These are phyloP conservation scores for Esox masquinongy DNA, from an alignment of 2,797 vertebrate species.

Conservation along the genomic window DNA sequence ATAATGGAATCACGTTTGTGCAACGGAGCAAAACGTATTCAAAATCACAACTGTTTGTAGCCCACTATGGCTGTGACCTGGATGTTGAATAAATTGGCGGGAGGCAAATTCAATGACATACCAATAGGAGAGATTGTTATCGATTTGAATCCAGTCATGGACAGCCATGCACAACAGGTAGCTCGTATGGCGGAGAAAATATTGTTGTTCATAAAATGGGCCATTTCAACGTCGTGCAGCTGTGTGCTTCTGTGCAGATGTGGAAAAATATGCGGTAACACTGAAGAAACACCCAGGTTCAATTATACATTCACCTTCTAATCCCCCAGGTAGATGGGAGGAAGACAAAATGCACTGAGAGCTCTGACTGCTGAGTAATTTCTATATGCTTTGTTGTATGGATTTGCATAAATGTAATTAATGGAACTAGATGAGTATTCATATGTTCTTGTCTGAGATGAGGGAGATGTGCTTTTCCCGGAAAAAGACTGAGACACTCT, in stretches of 20 bases:
- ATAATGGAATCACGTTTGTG: slow-evolving; percentile 66
- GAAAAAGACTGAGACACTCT: background rate
- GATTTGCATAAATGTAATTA: slow-evolving; percentile 60
- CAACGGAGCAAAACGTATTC: slow-evolving; percentile 57
- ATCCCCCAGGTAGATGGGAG: slow-evolving; percentile 44
- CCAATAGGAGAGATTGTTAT: slow-evolving; percentile 69
- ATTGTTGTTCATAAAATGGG: slow-evolving; percentile 43
- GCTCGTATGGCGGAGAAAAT: slow-evolving; percentile 47
- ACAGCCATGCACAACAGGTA: slow-evolving; percentile 45
- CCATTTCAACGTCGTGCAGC: slow-evolving; percentile 45
- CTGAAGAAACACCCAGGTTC: slow-evolving; percentile 31
- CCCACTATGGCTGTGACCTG: slow-evolving; percentile 67
- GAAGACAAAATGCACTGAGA: slow-evolving; percentile 46
- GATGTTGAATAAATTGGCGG: slow-evolving; percentile 65
- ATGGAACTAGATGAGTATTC: slow-evolving; percentile 45
- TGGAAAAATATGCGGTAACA: slow-evolving; percentile 58
- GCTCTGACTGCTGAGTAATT: slow-evolving; percentile 48
- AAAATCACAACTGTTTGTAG: slow-evolving; percentile 64
- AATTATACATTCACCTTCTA: slow-evolving; percentile 45
- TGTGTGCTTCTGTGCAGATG: slow-evolving; percentile 53
- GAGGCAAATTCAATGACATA: slow-evolving; percentile 73
- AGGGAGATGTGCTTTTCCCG: slow-evolving; percentile 16
- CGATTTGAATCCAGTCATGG: slow-evolving; percentile 60
- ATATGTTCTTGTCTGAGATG: slow-evolving; percentile 41
- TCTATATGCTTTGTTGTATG: slow-evolving; percentile 43